A percentile compares a stretch with the other conserved stretches of the same genome.
These are phyloP conservation scores for Elysia crispata DNA, from an alignment of 2,888 invertebrate genomes.

Conservation along the genomic window DNA sequence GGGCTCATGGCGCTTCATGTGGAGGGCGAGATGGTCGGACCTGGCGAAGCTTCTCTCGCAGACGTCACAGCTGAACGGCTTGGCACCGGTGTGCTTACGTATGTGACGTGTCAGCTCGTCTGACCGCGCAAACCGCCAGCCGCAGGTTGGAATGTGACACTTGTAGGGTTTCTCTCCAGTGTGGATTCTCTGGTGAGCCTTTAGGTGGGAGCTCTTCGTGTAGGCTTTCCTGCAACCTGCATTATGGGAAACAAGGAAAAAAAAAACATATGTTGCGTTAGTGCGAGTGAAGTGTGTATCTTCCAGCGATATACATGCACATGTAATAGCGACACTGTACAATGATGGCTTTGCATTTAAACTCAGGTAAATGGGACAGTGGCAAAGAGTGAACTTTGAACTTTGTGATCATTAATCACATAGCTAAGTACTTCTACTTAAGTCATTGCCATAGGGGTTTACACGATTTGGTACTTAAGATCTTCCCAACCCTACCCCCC, in stretches of 20 bases:
- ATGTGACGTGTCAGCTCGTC: slow-evolving; percentile 81
- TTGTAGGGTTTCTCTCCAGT: slow-evolving; percentile 85
- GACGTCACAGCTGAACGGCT: slow-evolving; percentile 81
- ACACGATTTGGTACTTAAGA: too few species aligned
- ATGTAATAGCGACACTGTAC: too few species aligned
- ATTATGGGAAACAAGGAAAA: slow-evolving; percentile 74
- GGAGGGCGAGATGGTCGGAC: slow-evolving; percentile 82
- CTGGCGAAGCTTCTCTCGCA: slow-evolving; percentile 81
- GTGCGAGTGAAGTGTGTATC: too few species aligned
- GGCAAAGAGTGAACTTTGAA: neutral
- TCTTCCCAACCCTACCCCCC: too few species aligned
- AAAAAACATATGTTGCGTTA: neutral
- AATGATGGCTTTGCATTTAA: too few species aligned
- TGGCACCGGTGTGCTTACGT: slow-evolving; percentile 82
- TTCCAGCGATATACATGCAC: too few species aligned
- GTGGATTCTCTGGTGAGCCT: slow-evolving; percentile 98
- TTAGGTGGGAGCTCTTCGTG: slow-evolving; percentile 97
- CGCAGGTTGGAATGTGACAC: slow-evolving; percentile 81
- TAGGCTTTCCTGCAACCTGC: slow-evolving; percentile 97
- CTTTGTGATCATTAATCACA: too few species aligned
- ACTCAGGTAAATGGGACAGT: too few species aligned
- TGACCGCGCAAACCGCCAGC: slow-evolving; percentile 81
- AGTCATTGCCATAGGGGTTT: too few species aligned
- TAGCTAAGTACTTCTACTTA: too few species aligned
- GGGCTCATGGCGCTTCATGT: slow-evolving; percentile 85